Conservation (phyloP, 2,113 vertebrate species). For the Sinocyclocheilus rhinocerous region DNA sequence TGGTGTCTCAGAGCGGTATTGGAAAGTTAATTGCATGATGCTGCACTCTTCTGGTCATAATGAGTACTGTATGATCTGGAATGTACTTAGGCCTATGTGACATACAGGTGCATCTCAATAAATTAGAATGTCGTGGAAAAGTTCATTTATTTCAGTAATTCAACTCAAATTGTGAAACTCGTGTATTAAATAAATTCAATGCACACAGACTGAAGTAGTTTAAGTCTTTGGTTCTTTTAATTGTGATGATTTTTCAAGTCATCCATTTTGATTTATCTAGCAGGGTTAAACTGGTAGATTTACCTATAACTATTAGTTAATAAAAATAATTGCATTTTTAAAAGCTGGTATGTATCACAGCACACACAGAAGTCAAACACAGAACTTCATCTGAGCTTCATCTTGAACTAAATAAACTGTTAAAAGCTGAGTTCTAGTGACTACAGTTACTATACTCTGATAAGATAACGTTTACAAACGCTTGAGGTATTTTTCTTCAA, state of each 20-base stretch:
- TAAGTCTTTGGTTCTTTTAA: too few relatives aligned
- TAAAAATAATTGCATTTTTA: neutral
- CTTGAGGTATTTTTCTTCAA: neutral
- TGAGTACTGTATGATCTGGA: neutral
- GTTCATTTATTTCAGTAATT: too few relatives aligned
- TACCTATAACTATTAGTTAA: neutral
- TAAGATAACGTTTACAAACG: neutral
- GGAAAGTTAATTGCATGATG: neutral
- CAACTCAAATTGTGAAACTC: too few relatives aligned
- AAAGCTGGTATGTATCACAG: too few relatives aligned
- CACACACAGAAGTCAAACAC: neutral
- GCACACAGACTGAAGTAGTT: too few relatives aligned
- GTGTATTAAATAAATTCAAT: too few relatives aligned
- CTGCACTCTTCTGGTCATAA: slow-evolving; percentile 27
- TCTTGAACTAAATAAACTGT: neutral
- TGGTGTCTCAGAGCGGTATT: neutral
- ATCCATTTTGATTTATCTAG: neutral
- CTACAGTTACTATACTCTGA: neutral
- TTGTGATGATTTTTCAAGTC: neutral
- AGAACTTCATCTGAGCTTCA: neutral
- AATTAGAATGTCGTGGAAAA: too few relatives aligned
- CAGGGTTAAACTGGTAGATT: neutral
- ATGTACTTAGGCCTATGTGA: too few relatives aligned
- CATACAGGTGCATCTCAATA: too few relatives aligned
- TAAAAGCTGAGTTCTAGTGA: neutral